Percentiles rank a stretch among this genome's conserved stretches.
These are phyloP conservation scores for Dryomyza anilis DNA, from an alignment of 2,888 invertebrate genomes.

Conservation along the genomic window DNA sequence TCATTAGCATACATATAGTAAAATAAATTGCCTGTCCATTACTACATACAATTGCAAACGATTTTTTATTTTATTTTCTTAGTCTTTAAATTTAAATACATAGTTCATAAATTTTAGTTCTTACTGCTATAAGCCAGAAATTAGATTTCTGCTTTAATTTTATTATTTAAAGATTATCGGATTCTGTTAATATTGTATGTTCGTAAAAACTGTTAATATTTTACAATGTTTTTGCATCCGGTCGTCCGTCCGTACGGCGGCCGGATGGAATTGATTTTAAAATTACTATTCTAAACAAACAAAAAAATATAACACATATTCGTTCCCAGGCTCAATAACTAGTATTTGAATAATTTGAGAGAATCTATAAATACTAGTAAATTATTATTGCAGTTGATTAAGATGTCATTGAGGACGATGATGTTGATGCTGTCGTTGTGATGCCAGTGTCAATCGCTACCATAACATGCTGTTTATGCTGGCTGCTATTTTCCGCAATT, in stretches of 20 bases:
- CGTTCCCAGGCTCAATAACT: background rate
- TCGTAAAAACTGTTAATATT: background rate
- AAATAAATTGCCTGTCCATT: too few relatives aligned
- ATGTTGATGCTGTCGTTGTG: background rate
- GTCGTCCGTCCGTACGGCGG: background rate
- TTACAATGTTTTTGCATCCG: background rate
- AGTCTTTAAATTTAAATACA: slow-evolving; percentile 9
- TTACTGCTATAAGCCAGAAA: slow-evolving; percentile 1
- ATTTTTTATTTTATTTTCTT: slow-evolving; percentile 1
- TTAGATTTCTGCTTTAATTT: background rate
- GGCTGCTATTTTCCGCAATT: background rate
- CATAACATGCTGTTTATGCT: slow-evolving; percentile 3
- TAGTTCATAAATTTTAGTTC: background rate
- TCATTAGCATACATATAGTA: too few relatives aligned
- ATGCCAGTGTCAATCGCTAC: background rate
- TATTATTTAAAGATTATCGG: background rate
- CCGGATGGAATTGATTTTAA: background rate
- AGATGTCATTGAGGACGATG: background rate
- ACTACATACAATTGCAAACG: background rate
- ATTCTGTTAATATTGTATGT: too few relatives aligned
- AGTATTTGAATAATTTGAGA: too few relatives aligned
- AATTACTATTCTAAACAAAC: background rate
- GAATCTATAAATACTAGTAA: background rate
- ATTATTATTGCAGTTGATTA: background rate
- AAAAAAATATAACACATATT: too few relatives aligned